Evolutionary conservation across 2,888 invertebrate genomes (phyloP).

Genomic region (Galeopsomyia nigrocyanea): DNA sequence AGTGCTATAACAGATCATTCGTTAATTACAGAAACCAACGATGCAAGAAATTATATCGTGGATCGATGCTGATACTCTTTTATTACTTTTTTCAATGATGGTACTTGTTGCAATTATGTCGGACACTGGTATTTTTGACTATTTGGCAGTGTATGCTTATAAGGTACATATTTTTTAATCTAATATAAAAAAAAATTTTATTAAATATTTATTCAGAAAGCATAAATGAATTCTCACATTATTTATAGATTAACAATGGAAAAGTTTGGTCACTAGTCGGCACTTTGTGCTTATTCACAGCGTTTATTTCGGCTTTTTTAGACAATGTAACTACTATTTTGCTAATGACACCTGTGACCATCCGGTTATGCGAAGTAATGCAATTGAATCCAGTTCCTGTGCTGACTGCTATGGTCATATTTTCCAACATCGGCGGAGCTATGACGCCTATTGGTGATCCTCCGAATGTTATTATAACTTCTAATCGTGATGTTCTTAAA

Average conservation of each 20-base stretch:
- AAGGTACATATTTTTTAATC: slow-evolving; percentile 71
- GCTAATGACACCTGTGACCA: slow-evolving; percentile 89
- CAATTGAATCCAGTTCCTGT: slow-evolving; percentile 89
- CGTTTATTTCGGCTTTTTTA: slow-evolving; percentile 84
- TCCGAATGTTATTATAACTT: slow-evolving; percentile 91
- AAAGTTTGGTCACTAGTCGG: slow-evolving; percentile 88
- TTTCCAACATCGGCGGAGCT: slow-evolving; percentile 92
- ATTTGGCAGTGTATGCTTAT: slow-evolving; percentile 83
- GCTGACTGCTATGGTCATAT: slow-evolving; percentile 88
- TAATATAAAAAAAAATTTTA: neutral
- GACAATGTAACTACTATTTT: slow-evolving; percentile 92
- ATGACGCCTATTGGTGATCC: slow-evolving; percentile 93
- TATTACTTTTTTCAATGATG: slow-evolving; percentile 93
- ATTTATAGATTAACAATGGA: slow-evolving; percentile 80
- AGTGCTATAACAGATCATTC: no score
- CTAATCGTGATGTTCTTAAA: slow-evolving; percentile 77
- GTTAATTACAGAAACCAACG: slow-evolving; percentile 75
- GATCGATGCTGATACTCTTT: slow-evolving; percentile 87
- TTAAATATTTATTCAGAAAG: slow-evolving; percentile 7
- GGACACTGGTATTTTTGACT: slow-evolving; percentile 92
- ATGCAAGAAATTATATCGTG: slow-evolving; percentile 85
- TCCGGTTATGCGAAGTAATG: slow-evolving; percentile 90
- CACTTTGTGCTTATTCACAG: slow-evolving; percentile 84
- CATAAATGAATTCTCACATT: neutral
- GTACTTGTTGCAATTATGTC: slow-evolving; percentile 87